Base-by-base conservation (phyloP, 2,888 invertebrate species). In the Drosophila barbarae region DNA sequence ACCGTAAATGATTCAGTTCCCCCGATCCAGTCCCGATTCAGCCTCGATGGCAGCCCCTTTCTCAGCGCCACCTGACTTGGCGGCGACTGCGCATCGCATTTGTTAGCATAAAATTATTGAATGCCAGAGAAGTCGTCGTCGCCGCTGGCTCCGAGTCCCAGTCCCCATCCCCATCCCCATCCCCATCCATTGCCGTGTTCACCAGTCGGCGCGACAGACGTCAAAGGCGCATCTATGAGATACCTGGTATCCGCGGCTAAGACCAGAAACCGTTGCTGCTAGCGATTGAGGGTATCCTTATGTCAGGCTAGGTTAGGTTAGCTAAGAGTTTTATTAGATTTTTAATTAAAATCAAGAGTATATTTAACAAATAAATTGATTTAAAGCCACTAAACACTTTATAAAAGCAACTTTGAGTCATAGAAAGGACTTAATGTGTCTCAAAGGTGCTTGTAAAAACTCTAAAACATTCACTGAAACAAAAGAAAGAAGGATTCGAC, bases 101-200 rank as follows among this genome's bases (percentile, higher is more conserved):
- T 84, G 86, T 88, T 88, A 88, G 83, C 88, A 88, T 88, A 88
- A 87, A 86, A 86, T 86, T 86, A 87, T 87, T 87, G 87, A 83
- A 85, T 83, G 83, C 82, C 85, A 80, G 69, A 70, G 73, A 64
- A 71, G 70, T 76, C 70, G 60, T 21, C 74, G 77, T 65, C 82
- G 74, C 57, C 79, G 76, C 57, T 69, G 71, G 67, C 66, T 38
- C 21, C 34, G 15, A 46, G 38, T 49, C 34, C 34, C 26, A 38
- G 23, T 15, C 34, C 41, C 32, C 26, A 9, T 9, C 28, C 28
- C 28, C 26, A 9, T 9, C 28, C 28, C 28, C 8, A 28, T 49
- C 63, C 21, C 60, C 51, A 38, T 41, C 47, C 30, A 26, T 39
- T 21, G 49, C 49, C 10, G 21, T 66, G 66, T 66, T 57, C 38